Base-by-base conservation (phyloP, 2,888 invertebrate species). In the Euproctis similis region DNA sequence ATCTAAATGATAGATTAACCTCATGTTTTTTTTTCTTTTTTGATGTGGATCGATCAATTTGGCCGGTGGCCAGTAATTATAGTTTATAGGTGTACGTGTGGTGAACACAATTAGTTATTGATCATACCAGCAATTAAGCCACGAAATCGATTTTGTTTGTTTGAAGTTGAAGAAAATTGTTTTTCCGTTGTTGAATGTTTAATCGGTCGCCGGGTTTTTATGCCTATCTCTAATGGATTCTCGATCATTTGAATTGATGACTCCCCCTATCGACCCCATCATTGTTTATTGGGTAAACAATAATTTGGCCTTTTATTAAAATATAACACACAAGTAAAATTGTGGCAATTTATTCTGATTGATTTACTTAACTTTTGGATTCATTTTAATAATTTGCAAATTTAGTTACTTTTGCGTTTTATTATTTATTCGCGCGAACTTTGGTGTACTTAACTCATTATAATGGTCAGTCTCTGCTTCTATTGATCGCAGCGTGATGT, bases 1-100 rank as follows among this genome's bases (percentile, higher is more conserved):
- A 81, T 81, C 81, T 78, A 74, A 82, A 78, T 82, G 82, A 84
- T 82, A 80, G 80, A 82, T 82, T 84, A 81, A 77, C 80, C 75
- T 69, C 70, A 73, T 66, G 70, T 77, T 80, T n/a, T n/a, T n/a
- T n/a, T n/a, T n/a, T n/a, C n/a, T n/a, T n/a, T n/a, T n/a, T 77
- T 82, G 76, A 80, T 80, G 80, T 75, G 56, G 75, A 81, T 82
- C 82, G 82, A 82, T 82, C 80, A 72, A 78, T 82, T 82, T 81
- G 80, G 81, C 80, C 67, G 77, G 72, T 69, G 71, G 75, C 81
- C 81, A 81, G 77, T 80, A 81, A 84, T 84, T 84, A 84, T 84
- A 64, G 73, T 80, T 82, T 78, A 78, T 78, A 68, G 78, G 67
- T 62, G 66, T 76, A 81, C 76, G 81, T 78, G 81, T 73, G 75